These are phyloP conservation scores for Zaprionus camerounensis DNA, from an alignment of 1,140 invertebrate genomes.

Conservation along the genomic window DNA sequence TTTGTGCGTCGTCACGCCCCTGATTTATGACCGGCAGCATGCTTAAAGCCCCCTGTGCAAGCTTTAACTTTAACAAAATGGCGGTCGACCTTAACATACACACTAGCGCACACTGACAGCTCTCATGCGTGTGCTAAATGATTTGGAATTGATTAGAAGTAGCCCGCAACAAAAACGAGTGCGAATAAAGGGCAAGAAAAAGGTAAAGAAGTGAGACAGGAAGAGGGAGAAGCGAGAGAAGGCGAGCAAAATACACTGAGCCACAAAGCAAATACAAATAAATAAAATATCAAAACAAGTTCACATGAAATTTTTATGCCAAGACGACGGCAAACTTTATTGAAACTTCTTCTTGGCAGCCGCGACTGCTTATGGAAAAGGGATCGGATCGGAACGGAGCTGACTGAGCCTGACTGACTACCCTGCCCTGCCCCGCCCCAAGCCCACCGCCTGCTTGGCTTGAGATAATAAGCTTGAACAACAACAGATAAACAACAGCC, in stretches of 20 bases:
- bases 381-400: conserved; percentile 24
- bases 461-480: conserved; percentile 62
- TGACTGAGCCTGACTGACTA: conserved; percentile 1
- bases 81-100: conserved; percentile 17
- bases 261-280: conserved; percentile 69
- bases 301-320: conserved; percentile 73
- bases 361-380: conserved; percentile 39
- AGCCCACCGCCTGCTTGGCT: conserved; percentile 47
- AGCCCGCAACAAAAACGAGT: conserved; percentile 43
- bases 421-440: background rate
- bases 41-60: conserved; percentile 61
- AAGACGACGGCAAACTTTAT: conserved; percentile 58
- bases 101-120: conserved; percentile 51
- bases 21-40: conserved; percentile 69
- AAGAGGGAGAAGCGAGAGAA: background rate
- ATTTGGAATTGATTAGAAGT: conserved; percentile 80
- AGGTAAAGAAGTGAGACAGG: background rate
- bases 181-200: background rate
- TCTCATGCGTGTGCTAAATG: conserved; percentile 78
- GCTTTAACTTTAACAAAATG: conserved; percentile 74
- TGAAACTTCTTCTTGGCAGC: conserved; percentile 58
- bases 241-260: conserved; percentile 16
- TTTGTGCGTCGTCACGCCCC: conserved; percentile 77
- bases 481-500: conserved; percentile 65
- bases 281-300: conserved; percentile 80